Evolutionary conservation across 2,888 invertebrate genomes (phyloP), one percentile per base, ranked within the genome.

Genomic region (Drosophila quinaria): DNA sequence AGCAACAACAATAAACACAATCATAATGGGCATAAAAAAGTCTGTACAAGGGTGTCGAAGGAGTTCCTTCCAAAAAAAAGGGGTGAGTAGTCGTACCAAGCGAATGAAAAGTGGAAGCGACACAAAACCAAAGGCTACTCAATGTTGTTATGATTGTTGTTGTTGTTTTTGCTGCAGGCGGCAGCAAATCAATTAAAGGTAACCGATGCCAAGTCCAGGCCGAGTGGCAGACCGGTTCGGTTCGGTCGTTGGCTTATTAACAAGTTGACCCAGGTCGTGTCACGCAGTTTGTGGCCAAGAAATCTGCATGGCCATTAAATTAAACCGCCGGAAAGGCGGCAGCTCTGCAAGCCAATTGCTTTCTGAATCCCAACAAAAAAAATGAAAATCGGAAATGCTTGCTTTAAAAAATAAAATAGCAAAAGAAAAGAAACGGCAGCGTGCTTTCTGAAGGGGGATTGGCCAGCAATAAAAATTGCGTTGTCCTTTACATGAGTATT

Each of bases 101-200:
- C 29, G 58, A 46, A 49, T 10, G 17, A 31, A 46, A 56, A 61
- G 61, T 44, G 56, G 61, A 54, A 42, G 33, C 15, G 49, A 25
- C 39, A 41, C 47, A 41, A 42, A 64, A 51, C 67, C 68, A 73
- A 64, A 51, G 78, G 70, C 80, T 70, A 72, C 79, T 74, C 56
- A 51, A 66, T 60, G 55, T 66, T 42, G 54, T 70, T 71, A 52
- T 72, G 64, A 42, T 49, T 50, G 22, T 64, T 63, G 42, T 68
- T 52, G 39, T 51, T 56, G 58, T 47, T 70, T 47, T 42, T 59
- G 54, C 55, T 55, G 54, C 55, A 52, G 64, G 55, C 42, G 63
- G 54, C 71, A 78, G 74, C 74, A 87, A 86, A 86, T 88, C 89
- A 86, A 86, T 86, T 86, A 86, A 78, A 78, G 73, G 47, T 35